Evolutionary conservation across 2,888 invertebrate genomes (phyloP).

Genomic region (Drosophila sordidula): DNA sequence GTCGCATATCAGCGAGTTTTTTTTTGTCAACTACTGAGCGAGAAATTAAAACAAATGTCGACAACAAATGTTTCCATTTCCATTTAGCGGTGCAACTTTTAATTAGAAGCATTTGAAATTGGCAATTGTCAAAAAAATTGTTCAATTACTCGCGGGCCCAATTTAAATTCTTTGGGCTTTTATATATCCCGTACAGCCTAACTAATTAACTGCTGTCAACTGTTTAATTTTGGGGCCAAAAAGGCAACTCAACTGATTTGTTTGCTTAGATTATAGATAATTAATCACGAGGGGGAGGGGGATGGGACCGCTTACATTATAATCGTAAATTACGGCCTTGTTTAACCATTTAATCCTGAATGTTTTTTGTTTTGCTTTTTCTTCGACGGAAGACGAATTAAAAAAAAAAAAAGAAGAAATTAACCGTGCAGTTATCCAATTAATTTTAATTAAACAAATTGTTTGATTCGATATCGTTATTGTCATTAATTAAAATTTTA

Average conservation of each 20-base stretch:
- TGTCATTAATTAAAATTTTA: conserved; percentile 27
- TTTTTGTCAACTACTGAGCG: background rate
- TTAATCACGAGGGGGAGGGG: background rate
- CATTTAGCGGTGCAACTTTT: conserved; percentile 4
- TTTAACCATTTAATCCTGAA: background rate
- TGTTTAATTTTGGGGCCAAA: conserved; percentile 9
- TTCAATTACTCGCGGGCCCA: conserved; percentile 31
- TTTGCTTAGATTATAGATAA: conserved; percentile 7
- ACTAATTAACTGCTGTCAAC: conserved; percentile 39
- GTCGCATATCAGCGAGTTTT: background rate
- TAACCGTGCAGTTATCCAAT: conserved; percentile 3
- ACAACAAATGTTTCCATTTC: background rate
- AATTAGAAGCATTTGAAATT: conserved; percentile 4
- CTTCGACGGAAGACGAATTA: background rate
- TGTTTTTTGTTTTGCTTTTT: background rate
- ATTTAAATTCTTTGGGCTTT: conserved; percentile 20
- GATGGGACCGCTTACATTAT: background rate
- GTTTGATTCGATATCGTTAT: conserved; percentile 7
- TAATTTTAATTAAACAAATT: conserved; percentile 16
- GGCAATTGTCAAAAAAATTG: background rate
- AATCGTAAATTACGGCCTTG: background rate
- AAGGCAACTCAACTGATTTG: conserved; percentile 26
- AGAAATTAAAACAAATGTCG: background rate
- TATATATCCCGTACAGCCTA: conserved; percentile 23
- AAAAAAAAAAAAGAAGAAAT: background rate